A percentile compares a stretch with the other conserved stretches of the same genome.
Evolutionary conservation across 2,888 invertebrate species (phyloP).

Genomic region (Machimus rusticus): DNA sequence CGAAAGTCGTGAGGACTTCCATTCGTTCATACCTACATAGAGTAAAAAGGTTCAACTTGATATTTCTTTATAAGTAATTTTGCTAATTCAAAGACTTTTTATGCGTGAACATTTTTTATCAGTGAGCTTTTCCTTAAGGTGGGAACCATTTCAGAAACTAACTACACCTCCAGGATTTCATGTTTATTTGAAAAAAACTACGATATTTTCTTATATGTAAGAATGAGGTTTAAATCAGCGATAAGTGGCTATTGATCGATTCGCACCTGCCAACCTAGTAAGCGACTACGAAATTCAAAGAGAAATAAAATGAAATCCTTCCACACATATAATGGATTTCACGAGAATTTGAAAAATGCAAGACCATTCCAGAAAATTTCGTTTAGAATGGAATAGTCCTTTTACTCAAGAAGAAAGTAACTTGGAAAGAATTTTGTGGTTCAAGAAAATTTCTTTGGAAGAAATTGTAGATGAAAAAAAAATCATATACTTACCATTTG

Average conservation of each 20-base stretch:
- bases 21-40: too few relatives aligned
- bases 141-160: not conserved
- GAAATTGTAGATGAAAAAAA: not conserved
- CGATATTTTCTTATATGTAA: not conserved
- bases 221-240: not conserved
- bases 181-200: not conserved
- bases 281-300: not conserved
- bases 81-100: not conserved
- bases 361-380: not conserved
- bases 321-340: not conserved
- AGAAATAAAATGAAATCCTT: not conserved
- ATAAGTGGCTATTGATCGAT: not conserved
- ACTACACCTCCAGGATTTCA: not conserved
- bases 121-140: not conserved
- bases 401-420: not conserved
- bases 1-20: not conserved
- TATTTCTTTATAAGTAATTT: not conserved
- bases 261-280: not conserved
- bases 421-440: not conserved
- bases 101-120: not conserved
- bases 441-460: not conserved
- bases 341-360: not conserved
- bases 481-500: conserved; percentile 44
- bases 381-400: not conserved
- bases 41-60: not conserved